Evolutionary conservation across 2,797 vertebrate species (phyloP), one percentile per base, ranked within the genome.

Genomic region (Percopsis omiscomaycus): DNA sequence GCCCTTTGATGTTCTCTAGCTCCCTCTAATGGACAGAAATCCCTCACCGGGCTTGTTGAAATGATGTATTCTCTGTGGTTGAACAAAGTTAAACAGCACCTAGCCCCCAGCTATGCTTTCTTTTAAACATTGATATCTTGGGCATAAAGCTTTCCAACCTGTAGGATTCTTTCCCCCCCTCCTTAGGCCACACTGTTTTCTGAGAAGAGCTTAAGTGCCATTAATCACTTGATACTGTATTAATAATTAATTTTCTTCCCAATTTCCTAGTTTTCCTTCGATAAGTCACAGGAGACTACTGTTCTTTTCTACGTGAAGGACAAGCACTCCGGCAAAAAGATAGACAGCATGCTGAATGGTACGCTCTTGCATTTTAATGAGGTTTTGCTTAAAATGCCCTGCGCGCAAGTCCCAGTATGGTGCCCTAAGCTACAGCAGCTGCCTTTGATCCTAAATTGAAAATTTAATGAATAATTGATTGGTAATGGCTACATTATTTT

Each of bases 281-380:
- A 94, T 61, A 89, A 92, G 88, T 93, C 93, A 57, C 95, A 94
- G 55, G 95, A 95, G n/a, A 85, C 94, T 77, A 93, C 80, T 69
- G 84, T 98, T 80, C 91, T 93, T 66, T 93, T 98, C 85, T 95
- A 93, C 13, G 81, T 98, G 78, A 95, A 92, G 90, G 91, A 92
- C 74, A 92, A 92, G 15, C 69, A 85, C 61, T 91, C 86, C 0
- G 84, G 88, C 50, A 92, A 93, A 84, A 95, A 94, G 82, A 95
- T 98, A 68, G 97, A 98, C 93, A 98, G 97, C 92, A 95, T 90
- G n/a, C 85, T 98, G 29, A 94, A 93, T 49, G 95, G 97, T 98
- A 88, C 71, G 82, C 74, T 32, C 58, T 30, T 59, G 59, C 69
- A 75, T 77, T 61, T 74, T 77, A 80, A 71, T 78, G 59, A 29